These are phyloP conservation scores for Colistium nudipinnis DNA, from an alignment of 2,113 vertebrate genomes.

Conservation along the genomic window DNA sequence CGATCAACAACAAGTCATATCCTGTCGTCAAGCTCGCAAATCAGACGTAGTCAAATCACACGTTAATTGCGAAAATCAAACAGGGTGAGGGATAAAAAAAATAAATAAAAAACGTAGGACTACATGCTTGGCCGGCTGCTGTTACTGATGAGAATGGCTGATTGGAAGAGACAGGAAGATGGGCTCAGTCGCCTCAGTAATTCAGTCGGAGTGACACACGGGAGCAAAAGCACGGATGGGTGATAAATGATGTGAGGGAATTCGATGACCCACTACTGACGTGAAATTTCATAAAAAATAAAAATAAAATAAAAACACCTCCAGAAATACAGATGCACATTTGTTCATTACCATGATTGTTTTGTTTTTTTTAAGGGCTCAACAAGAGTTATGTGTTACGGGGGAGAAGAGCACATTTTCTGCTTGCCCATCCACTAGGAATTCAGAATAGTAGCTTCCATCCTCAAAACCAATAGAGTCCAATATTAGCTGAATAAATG, in stretches of 20 bases:
- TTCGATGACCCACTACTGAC: not conserved
- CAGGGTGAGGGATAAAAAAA: constrained; percentile 29
- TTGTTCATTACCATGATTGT: too few species aligned
- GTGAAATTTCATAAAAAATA: too few species aligned
- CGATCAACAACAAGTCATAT: constrained; percentile 59
- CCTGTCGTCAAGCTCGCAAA: constrained; percentile 58
- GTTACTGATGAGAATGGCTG: constrained; percentile 50
- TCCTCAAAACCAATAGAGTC: not conserved
- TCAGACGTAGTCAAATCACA: constrained; percentile 73
- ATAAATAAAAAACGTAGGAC: constrained; percentile 12
- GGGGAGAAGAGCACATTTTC: too few species aligned
- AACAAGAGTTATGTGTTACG: too few species aligned
- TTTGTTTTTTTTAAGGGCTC: too few species aligned
- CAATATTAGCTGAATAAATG: not conserved
- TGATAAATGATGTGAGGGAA: constrained; percentile 13
- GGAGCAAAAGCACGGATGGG: constrained; percentile 6
- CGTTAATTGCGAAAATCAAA: constrained; percentile 64
- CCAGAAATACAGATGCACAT: not conserved
- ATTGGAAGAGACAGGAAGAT: constrained; percentile 60
- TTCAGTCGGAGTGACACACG: constrained; percentile 36
- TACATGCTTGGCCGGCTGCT: constrained; percentile 28
- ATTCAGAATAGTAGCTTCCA: too few species aligned
- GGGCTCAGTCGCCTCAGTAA: constrained; percentile 9
- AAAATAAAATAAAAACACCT: constrained; percentile 26
- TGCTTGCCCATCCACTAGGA: too few species aligned